Evolutionary conservation across 2,888 invertebrate genomes (phyloP).

Genomic region (Thymelicus acteon): DNA sequence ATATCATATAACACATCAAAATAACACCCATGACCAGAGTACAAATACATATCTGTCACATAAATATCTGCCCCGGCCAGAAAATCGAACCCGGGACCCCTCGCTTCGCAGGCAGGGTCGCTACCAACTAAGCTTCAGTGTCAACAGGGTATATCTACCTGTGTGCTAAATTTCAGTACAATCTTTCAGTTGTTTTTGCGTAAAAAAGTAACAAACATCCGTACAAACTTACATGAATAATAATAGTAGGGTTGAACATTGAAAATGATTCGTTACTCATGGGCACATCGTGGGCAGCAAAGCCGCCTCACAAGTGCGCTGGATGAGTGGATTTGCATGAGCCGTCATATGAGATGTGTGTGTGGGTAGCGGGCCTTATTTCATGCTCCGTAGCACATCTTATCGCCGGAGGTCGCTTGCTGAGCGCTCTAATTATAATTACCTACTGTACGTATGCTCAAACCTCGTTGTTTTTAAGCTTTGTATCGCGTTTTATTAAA

Average conservation of each 20-base stretch:
- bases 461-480: conserved; percentile 53
- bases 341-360: conserved; percentile 52
- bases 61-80: too few species aligned
- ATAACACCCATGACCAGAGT: too few species aligned
- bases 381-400: conserved; percentile 80
- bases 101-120: too few species aligned
- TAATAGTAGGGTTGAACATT: background rate
- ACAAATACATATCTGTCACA: too few species aligned
- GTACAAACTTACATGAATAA: too few species aligned
- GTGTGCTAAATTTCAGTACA: too few species aligned
- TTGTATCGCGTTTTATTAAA: conserved; percentile 38
- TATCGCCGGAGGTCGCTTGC: conserved; percentile 76
- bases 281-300: conserved; percentile 26
- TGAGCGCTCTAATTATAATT: conserved; percentile 76
- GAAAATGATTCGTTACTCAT: conserved; percentile 9
- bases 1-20: too few species aligned
- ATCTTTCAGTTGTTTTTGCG: too few species aligned
- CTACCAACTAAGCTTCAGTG: too few species aligned
- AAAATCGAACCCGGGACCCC: too few species aligned
- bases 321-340: conserved; percentile 74
- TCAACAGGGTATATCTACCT: too few species aligned
- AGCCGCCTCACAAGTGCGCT: conserved; percentile 44
- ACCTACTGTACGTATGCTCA: conserved; percentile 77
- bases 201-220: too few species aligned
- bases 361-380: conserved; percentile 69